Percentiles rank a stretch among this genome's conserved stretches.
phyloP scores from a whole-genome alignment of 2,888 invertebrate genomes.

The Tortrix viridana region DNA sequence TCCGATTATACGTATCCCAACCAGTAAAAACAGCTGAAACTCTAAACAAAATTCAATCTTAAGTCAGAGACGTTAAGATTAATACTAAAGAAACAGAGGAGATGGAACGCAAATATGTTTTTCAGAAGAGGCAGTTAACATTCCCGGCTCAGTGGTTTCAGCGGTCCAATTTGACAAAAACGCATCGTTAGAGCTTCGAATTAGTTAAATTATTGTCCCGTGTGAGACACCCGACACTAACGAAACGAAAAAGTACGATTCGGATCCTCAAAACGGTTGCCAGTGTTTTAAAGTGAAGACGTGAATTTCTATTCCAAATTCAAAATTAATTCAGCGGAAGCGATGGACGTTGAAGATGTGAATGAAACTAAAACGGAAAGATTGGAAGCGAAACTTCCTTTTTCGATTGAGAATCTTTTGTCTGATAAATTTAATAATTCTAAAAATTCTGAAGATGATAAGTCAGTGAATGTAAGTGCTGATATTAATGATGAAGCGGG shows the following conservation, averaged over 20 bases:
- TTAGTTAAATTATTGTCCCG: slow-evolving; percentile 71
- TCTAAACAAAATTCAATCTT: slow-evolving; percentile 52
- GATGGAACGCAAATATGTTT: slow-evolving; percentile 59
- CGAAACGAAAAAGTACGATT: slow-evolving; percentile 40
- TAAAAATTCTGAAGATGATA: slow-evolving; percentile 36
- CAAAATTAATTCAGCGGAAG: slow-evolving; percentile 40
- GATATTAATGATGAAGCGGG: slow-evolving; percentile 32
- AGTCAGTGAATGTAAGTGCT: slow-evolving; percentile 47
- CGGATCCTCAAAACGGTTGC: slow-evolving; percentile 48
- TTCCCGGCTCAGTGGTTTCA: slow-evolving; percentile 70
- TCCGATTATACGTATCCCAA: slow-evolving; percentile 64
- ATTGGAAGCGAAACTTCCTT: slow-evolving; percentile 64
- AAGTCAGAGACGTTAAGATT: slow-evolving; percentile 39
- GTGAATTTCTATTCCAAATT: slow-evolving; percentile 26
- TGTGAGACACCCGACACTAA: slow-evolving; percentile 49
- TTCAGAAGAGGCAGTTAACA: slow-evolving; percentile 75
- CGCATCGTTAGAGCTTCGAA: slow-evolving; percentile 72
- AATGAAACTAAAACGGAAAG: slow-evolving; percentile 56
- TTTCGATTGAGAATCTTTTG: slow-evolving; percentile 74
- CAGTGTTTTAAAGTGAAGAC: slow-evolving; percentile 46
- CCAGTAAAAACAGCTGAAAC: slow-evolving; percentile 45
- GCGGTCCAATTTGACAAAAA: slow-evolving; percentile 80
- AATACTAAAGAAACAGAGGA: slow-evolving; percentile 27
- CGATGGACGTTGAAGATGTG: slow-evolving; percentile 57
- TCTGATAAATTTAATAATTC: slow-evolving; percentile 65